Evolutionary conservation across 2,113 vertebrate genomes (phyloP).

Genomic region (Podocnemis expansa): DNA sequence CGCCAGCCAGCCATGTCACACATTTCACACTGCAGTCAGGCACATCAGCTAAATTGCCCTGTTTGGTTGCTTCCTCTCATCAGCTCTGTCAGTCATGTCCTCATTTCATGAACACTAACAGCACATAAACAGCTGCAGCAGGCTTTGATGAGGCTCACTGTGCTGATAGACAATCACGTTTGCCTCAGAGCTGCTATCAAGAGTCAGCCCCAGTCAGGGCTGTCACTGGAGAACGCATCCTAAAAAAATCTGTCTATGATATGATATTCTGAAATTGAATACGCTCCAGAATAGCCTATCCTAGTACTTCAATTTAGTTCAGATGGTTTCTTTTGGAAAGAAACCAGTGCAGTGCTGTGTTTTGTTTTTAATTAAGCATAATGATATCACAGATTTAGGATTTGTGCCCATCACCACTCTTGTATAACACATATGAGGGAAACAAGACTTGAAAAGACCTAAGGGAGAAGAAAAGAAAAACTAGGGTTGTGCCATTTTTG

Average conservation of each 20-base stretch:
- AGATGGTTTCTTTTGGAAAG: background rate
- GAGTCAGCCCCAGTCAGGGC: background rate
- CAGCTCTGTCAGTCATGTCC: background rate
- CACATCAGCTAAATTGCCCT: background rate
- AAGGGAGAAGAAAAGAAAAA: background rate
- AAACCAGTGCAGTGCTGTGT: background rate
- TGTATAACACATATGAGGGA: background rate
- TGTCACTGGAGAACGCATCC: background rate
- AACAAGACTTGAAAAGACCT: background rate
- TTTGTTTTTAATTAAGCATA: background rate
- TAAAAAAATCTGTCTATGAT: background rate
- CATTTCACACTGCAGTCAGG: background rate
- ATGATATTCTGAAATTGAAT: background rate
- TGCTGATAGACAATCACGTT: background rate
- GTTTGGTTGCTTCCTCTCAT: background rate
- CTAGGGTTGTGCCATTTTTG: background rate
- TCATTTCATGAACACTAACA: background rate
- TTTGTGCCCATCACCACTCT: background rate
- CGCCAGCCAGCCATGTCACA: background rate
- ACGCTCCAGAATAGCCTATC: background rate
- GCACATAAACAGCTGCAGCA: background rate
- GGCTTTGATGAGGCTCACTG: background rate
- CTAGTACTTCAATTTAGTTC: fast-evolving
- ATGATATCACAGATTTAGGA: background rate
- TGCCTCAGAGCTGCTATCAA: background rate